A percentile compares a stretch with the other conserved stretches of the same genome.
Evolutionary conservation across 2,888 invertebrate species (phyloP).

Genomic region (Orthosia gothica): DNA sequence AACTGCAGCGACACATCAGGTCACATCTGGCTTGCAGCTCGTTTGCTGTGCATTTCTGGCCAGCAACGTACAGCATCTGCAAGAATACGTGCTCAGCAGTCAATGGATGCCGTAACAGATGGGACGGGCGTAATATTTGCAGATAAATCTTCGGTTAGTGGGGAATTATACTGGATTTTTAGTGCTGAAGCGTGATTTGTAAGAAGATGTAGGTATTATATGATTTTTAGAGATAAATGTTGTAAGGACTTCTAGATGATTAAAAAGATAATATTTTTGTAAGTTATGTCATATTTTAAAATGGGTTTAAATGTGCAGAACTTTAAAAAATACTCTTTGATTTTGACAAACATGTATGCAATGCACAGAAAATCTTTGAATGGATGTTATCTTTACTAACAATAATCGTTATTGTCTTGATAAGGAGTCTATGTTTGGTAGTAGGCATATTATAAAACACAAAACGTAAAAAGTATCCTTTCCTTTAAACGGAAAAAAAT

Average conservation of each 20-base stretch:
- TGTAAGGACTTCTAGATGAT: too few species aligned
- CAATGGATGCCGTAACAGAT: slow-evolving; percentile 39
- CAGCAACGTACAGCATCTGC: slow-evolving; percentile 12
- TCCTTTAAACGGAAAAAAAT: neutral
- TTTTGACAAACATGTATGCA: too few species aligned
- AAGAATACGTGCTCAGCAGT: slow-evolving; percentile 29
- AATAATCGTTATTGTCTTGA: too few species aligned
- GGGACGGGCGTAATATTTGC: neutral
- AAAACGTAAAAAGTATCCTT: neutral
- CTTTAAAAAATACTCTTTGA: too few species aligned
- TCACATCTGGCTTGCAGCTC: slow-evolving; percentile 38
- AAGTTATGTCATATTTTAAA: too few species aligned
- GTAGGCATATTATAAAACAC: neutral
- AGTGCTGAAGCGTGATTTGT: slow-evolving; percentile 2
- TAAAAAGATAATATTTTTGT: too few species aligned
- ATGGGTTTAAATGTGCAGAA: too few species aligned
- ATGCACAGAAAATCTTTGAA: too few species aligned
- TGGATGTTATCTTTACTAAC: too few species aligned
- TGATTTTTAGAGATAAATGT: neutral
- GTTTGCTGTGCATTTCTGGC: slow-evolving; percentile 20
- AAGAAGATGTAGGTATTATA: neutral
- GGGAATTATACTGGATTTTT: slow-evolving; percentile 22
- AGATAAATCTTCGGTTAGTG: slow-evolving; percentile 34
- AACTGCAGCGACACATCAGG: slow-evolving; percentile 27
- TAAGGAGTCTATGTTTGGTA: too few species aligned